A percentile compares a stretch with the other conserved stretches of the same genome.
These are phyloP conservation scores for Brachyhypopomus gauderio DNA, from an alignment of 2,113 vertebrate genomes.

Conservation along the genomic window DNA sequence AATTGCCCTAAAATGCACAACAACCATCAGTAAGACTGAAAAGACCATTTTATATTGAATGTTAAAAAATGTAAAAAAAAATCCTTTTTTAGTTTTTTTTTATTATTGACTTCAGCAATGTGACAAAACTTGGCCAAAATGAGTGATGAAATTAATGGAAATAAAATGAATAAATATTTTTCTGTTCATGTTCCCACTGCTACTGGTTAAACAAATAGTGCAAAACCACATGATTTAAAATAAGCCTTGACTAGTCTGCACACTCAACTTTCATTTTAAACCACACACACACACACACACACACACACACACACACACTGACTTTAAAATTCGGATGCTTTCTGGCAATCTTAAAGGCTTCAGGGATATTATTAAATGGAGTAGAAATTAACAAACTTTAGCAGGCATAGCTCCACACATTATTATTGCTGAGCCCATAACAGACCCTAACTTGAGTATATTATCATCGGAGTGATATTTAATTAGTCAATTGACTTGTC, in stretches of 20 bases:
- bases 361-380: constrained; percentile 34
- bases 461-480: neutral
- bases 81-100: no score
- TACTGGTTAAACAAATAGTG: neutral
- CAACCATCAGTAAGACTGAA: no score
- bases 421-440: constrained; percentile 21
- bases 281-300: neutral
- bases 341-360: constrained; percentile 18
- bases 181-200: neutral
- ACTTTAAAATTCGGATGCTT: constrained; percentile 44
- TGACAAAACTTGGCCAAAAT: no score
- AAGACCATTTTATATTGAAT: no score
- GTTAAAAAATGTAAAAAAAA: no score
- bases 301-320: constrained; percentile 24
- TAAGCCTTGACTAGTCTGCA: neutral
- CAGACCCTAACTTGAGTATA: neutral
- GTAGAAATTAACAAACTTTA: constrained; percentile 25
- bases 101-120: no score
- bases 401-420: neutral
- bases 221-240: neutral
- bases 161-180: neutral
- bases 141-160: neutral
- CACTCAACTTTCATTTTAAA: neutral
- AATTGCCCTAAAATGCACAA: no score
- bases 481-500: constrained; percentile 26